These are phyloP conservation scores for Drosophila mulleri DNA, from an alignment of 2,888 invertebrate genomes.

Conservation along the genomic window DNA sequence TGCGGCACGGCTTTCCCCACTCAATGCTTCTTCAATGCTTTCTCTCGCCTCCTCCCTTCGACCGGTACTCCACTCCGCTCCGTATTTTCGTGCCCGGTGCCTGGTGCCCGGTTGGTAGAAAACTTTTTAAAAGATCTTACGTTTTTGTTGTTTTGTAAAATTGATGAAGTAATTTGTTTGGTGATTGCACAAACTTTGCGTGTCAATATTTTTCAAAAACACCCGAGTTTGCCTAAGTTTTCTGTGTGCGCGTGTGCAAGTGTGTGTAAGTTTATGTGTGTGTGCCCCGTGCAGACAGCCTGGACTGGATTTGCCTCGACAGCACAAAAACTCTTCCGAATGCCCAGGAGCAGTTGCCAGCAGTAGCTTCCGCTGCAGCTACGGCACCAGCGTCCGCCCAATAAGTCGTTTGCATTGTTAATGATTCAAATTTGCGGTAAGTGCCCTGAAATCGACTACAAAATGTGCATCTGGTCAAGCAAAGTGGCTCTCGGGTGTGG, in stretches of 20 bases:
- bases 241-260: constrained; percentile 9
- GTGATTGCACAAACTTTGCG: constrained; percentile 79
- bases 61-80: constrained; percentile 22
- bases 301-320: constrained; percentile 24
- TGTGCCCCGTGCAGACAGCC: neutral
- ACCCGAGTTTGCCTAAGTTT: constrained; percentile 46
- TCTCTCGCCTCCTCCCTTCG: neutral
- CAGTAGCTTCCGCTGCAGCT: constrained; percentile 22
- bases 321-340: constrained; percentile 30
- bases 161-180: constrained; percentile 81
- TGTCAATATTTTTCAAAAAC: constrained; percentile 73
- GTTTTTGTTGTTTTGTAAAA: constrained; percentile 80
- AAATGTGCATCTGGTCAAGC: constrained; percentile 10
- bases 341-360: constrained; percentile 6
- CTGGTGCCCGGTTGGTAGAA: constrained; percentile 40
- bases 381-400: constrained; percentile 33
- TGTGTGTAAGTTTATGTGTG: neutral
- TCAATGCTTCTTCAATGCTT: constrained; percentile 2
- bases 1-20: neutral
- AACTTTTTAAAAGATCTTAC: constrained; percentile 77
- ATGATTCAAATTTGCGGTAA: constrained; percentile 63
- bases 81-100: constrained; percentile 31
- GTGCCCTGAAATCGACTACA: constrained; percentile 39
- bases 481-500: constrained; percentile 9
- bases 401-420: constrained; percentile 65